phyloP scores from a whole-genome alignment of 2,888 invertebrate species.

The Parnassius smintheus region DNA sequence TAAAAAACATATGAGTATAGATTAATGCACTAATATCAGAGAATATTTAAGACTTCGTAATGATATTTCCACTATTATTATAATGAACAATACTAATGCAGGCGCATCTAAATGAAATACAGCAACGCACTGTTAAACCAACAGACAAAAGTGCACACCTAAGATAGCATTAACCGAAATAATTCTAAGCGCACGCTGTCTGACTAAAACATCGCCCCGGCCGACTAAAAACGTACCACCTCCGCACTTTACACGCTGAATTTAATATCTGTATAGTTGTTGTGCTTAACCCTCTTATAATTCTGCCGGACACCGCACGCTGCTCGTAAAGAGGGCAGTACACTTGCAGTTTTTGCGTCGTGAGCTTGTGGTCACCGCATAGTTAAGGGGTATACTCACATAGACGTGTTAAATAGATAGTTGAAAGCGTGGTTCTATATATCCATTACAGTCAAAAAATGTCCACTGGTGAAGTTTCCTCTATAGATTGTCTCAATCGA shows the following conservation, averaged over 20 bases:
- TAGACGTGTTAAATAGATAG: background rate
- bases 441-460: too few species aligned
- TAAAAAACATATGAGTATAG: too few species aligned
- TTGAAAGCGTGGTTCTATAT: too few species aligned
- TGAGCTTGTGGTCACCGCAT: conserved; percentile 71
- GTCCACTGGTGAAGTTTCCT: too few species aligned
- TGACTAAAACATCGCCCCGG: background rate
- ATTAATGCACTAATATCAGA: too few species aligned
- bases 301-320: conserved; percentile 52
- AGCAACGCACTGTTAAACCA: background rate
- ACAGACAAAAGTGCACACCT: conserved; percentile 13
- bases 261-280: conserved; percentile 60
- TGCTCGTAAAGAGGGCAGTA: conserved; percentile 66
- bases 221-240: conserved; percentile 18
- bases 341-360: conserved; percentile 74
- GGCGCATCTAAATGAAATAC: too few species aligned
- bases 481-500: too few species aligned
- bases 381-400: conserved; percentile 56
- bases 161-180: conserved; percentile 15
- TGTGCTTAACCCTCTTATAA: conserved; percentile 64
- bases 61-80: too few species aligned
- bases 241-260: conserved; percentile 43
- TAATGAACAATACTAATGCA: conserved; percentile 12
- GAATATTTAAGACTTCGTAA: too few species aligned
- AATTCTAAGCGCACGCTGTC: conserved; percentile 8